Conservation (phyloP, 2,888 invertebrate genomes). For the Luperina nickerlii region DNA sequence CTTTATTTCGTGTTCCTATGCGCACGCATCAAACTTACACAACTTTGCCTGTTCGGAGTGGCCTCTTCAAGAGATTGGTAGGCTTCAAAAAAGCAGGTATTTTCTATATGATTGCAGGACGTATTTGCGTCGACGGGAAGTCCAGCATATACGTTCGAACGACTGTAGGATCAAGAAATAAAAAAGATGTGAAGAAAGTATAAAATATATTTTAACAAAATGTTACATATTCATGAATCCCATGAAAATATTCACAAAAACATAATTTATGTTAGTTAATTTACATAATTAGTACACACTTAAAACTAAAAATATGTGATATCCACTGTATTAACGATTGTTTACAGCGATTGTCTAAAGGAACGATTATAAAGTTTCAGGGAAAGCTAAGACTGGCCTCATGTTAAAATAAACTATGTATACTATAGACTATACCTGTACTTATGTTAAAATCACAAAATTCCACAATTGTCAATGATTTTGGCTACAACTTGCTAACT, state of each 20-base stretch:
- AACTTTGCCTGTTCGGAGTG: not conserved
- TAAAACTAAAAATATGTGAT: conserved; percentile 16
- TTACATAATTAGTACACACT: conserved; percentile 16
- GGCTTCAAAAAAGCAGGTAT: not conserved
- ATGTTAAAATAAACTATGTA: too few species aligned
- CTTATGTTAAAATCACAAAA: not conserved
- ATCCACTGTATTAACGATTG: not conserved
- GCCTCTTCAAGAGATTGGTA: not conserved
- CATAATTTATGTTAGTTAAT: conserved; percentile 7
- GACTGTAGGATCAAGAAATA: not conserved
- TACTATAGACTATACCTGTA: too few species aligned
- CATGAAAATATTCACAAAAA: conserved; percentile 13
- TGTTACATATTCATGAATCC: conserved; percentile 20
- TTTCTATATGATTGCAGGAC: not conserved
- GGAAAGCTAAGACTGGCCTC: not conserved
- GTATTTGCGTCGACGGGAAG: not conserved
- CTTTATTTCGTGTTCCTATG: not conserved
- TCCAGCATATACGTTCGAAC: too few species aligned
- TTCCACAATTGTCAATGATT: not conserved
- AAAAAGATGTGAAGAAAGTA: not conserved
- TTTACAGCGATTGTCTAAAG: not conserved
- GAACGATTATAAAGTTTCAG: not conserved
- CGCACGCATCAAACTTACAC: not conserved
- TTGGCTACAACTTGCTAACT: not conserved
- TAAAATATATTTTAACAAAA: conserved; percentile 27